Conservation (phyloP, 2,888 invertebrate genomes). For the Lydus trimaculatus region DNA sequence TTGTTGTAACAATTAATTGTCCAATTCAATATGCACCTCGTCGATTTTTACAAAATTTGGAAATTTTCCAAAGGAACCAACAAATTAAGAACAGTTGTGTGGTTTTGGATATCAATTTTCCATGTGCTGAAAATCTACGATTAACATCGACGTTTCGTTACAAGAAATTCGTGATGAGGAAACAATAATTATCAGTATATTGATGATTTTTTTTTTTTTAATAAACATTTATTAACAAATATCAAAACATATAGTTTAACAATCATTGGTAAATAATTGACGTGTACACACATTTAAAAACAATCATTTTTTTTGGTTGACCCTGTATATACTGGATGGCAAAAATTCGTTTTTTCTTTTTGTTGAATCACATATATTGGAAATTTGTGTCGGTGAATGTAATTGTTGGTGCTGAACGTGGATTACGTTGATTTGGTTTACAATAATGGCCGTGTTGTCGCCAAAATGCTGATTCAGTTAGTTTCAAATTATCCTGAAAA, state of each 20-base stretch:
- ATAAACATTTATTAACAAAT: constrained; percentile 22
- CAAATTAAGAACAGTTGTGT: too few relatives aligned
- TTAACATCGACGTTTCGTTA: too few relatives aligned
- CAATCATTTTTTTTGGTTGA: not conserved
- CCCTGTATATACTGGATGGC: constrained; percentile 11
- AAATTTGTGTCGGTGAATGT: constrained; percentile 61
- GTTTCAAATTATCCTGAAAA: constrained; percentile 43
- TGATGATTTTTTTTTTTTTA: not conserved
- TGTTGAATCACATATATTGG: constrained; percentile 25
- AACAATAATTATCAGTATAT: too few relatives aligned
- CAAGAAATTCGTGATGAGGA: too few relatives aligned
- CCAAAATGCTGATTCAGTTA: constrained; percentile 25
- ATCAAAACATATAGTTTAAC: constrained; percentile 12
- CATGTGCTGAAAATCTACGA: too few relatives aligned
- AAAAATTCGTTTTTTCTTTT: not conserved
- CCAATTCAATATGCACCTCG: too few relatives aligned
- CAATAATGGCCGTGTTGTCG: constrained; percentile 13
- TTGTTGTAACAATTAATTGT: too few relatives aligned
- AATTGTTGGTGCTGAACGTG: constrained; percentile 69
- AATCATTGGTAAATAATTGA: constrained; percentile 28
- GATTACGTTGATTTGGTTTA: constrained; percentile 46
- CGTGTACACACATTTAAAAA: constrained; percentile 28
- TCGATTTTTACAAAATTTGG: too few relatives aligned
- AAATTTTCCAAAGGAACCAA: too few relatives aligned
- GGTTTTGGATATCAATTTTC: too few relatives aligned